Percentiles rank a stretch among this genome's conserved stretches.
phyloP scores from a whole-genome alignment of 2,888 invertebrate genomes.

The Pyrrhia umbra region DNA sequence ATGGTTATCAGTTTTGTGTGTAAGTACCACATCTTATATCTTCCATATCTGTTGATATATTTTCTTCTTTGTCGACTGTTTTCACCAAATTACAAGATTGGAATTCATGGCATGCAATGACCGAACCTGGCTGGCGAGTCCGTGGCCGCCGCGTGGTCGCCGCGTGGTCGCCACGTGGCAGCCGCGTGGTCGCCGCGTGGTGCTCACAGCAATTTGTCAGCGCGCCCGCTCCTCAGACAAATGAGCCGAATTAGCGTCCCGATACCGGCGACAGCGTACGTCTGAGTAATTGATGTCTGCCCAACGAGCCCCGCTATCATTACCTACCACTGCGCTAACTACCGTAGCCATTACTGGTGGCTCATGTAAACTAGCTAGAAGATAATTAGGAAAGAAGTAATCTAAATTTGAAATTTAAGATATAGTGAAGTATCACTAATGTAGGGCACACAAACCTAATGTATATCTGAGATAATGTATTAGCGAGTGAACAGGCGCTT shows the following conservation, averaged over 20 bases:
- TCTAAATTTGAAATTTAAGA: no score
- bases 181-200: not conserved
- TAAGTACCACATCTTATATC: not conserved
- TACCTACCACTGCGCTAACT: not conserved
- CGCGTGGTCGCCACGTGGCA: not conserved
- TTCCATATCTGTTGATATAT: no score
- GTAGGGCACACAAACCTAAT: not conserved
- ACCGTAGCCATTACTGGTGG: not conserved
- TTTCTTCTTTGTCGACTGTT: no score
- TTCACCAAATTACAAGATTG: not conserved
- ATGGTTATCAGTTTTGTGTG: no score
- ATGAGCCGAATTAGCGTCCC: conserved; percentile 56
- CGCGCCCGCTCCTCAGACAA: conserved; percentile 42
- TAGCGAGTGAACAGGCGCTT: not conserved
- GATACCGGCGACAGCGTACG: conserved; percentile 15
- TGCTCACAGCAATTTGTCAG: conserved; percentile 9
- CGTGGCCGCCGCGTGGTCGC: not conserved
- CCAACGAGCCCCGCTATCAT: not conserved
- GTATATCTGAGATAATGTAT: conserved; percentile 5
- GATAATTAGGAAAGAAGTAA: not conserved
- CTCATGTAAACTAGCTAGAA: not conserved
- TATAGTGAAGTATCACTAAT: no score
- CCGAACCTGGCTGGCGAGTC: conserved; percentile 7
- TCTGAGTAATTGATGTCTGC: conserved; percentile 17
- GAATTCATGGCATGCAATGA: conserved; percentile 3